Evolutionary conservation across 2,797 vertebrate species (phyloP).

Genomic region (Catharus ustulatus): DNA sequence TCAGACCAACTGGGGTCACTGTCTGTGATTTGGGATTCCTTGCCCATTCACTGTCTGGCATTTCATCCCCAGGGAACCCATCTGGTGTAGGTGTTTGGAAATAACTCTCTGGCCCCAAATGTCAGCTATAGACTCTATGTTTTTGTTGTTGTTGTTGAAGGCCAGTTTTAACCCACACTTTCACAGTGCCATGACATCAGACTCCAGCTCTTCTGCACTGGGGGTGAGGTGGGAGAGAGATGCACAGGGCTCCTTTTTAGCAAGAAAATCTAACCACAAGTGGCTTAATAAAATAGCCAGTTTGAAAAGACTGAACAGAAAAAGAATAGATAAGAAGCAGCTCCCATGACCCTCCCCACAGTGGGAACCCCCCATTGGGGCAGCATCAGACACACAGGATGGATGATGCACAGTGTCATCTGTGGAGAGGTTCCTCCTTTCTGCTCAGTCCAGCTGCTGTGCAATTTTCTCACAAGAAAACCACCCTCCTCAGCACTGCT

Average conservation of each 20-base stretch:
- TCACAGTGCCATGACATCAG: background rate
- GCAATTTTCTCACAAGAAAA: background rate
- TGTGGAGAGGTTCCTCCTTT: background rate
- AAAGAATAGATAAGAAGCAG: background rate
- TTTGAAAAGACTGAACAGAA: background rate
- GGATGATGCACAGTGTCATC: background rate
- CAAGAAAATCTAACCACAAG: background rate
- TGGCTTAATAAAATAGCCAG: background rate
- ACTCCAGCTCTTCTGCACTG: background rate
- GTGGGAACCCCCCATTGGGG: fast-evolving
- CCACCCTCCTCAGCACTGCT: background rate
- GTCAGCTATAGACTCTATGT: background rate
- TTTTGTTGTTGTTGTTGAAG: background rate
- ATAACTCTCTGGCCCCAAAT: background rate
- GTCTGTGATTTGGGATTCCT: fast-evolving
- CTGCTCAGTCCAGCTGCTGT: background rate
- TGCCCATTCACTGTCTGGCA: fast-evolving
- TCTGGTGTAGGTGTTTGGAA: background rate
- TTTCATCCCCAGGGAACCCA: background rate
- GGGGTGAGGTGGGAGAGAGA: background rate
- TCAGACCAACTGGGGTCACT: background rate
- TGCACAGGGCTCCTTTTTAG: background rate
- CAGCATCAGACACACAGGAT: fast-evolving
- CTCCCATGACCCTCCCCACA: background rate
- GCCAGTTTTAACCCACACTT: background rate